Base-by-base conservation (phyloP, 2,888 invertebrate genomes). In the Drosophila borborema region DNA sequence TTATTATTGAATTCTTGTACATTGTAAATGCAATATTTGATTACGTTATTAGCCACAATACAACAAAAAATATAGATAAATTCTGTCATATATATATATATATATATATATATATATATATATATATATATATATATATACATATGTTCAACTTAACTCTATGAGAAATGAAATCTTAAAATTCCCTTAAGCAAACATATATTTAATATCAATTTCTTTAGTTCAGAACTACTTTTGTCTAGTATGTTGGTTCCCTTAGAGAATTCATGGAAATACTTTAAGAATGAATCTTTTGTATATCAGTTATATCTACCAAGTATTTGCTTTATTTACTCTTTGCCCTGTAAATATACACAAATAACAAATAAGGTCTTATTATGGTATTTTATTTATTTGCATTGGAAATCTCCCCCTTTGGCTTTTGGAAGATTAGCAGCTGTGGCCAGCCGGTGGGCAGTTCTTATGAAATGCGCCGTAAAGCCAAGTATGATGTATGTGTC, bases 401-500 rank as follows among this genome's bases (percentile, higher is more conserved):
- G 18, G 31, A 63, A 67, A 51, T 61, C n/a, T n/a, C 36, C 53
- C 53, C 36, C 53, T 28, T 14, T 63, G 18, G n/a, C 20, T 34
- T 40, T 31, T 28, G 12, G 18, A 46, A 56, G 60, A 51, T 41
- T 66, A 77, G 14, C 66, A 76, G 65, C 73, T 76, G 58, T 20
- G 34, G 20, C 20, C 45, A 45, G 58, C 14, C 45, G 63, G 64
- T 58, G 64, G 59, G 46, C 66, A 55, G 55, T 78, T 77, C 56
- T 9, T 34, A 34, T 31, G 58, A 77, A 62, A 45, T 31, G 12
- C 56, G 48, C 16, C 62, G 62, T 51, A 76, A 62, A n/a, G 14
- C 7, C 55, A 40, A 64, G 54, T 61, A 72, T 73, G 59, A 68
- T 65, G 64, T 45, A 56, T 63, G 64, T 62, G 64, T 63, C 64